Conservation (phyloP, 2,888 invertebrate species). For the Mactromeris polynyma region DNA sequence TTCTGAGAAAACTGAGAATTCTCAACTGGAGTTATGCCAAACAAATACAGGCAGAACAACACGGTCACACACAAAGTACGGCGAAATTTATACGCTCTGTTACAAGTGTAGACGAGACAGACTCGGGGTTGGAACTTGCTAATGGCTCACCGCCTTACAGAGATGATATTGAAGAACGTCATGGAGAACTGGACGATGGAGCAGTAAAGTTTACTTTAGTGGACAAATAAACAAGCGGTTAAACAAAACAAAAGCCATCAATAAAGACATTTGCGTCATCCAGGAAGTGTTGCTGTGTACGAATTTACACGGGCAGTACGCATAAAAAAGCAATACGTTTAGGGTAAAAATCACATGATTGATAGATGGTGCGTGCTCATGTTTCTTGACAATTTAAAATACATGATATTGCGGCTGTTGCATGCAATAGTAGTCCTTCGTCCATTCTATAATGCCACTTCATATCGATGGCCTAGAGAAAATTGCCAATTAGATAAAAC, state of each 20-base stretch:
- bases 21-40: slow-evolving; percentile 77
- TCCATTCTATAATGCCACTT: too few relatives aligned
- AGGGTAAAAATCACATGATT: not conserved
- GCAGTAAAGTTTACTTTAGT: slow-evolving; percentile 34
- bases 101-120: slow-evolving; percentile 70
- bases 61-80: slow-evolving; percentile 76
- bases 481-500: too few relatives aligned
- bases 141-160: slow-evolving; percentile 22
- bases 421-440: too few relatives aligned
- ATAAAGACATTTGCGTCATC: not conserved
- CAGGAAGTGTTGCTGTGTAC: not conserved
- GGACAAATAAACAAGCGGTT: not conserved
- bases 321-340: not conserved
- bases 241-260: not conserved
- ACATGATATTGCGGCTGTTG: too few relatives aligned
- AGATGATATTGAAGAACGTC: not conserved
- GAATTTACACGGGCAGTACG: not conserved
- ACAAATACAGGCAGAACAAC: slow-evolving; percentile 72
- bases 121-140: slow-evolving; percentile 64
- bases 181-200: slow-evolving; percentile 19
- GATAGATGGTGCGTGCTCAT: not conserved
- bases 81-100: slow-evolving; percentile 74
- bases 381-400: not conserved
- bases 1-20: slow-evolving; percentile 74
- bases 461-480: too few relatives aligned